These are phyloP conservation scores for Pelecanus crispus DNA, from an alignment of 2,113 vertebrate species.

Conservation along the genomic window DNA sequence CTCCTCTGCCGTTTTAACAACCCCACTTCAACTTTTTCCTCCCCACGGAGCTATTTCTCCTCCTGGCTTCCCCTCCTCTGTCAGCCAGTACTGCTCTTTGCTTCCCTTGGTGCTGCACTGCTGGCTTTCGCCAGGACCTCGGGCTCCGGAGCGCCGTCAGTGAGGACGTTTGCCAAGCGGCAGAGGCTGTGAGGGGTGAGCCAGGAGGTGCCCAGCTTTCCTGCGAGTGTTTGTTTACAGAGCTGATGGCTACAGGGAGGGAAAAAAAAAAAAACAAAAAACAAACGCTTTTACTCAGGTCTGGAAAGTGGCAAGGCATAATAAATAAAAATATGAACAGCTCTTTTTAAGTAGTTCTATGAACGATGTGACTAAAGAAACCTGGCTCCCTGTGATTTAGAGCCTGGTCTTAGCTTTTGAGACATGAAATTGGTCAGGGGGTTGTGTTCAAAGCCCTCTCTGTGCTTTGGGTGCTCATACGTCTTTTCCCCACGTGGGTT, in stretches of 20 bases:
- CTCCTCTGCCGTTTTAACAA: background rate
- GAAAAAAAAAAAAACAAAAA: too few relatives aligned
- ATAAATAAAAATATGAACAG: background rate
- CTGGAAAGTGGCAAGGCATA: background rate
- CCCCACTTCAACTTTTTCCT: background rate
- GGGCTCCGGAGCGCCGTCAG: too few relatives aligned
- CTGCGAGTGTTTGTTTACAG: background rate
- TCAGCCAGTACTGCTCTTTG: background rate
- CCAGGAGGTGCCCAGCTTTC: background rate
- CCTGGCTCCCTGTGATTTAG: background rate
- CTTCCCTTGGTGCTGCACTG: background rate
- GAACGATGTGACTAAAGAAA: background rate
- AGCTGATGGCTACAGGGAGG: background rate
- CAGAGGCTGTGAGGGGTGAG: background rate
- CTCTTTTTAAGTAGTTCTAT: background rate
- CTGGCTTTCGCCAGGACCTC: background rate
- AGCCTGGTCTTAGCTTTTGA: background rate
- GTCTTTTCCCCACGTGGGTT: accelerated
- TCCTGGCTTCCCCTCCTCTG: background rate
- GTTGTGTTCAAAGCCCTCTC: background rate
- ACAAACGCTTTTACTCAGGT: background rate
- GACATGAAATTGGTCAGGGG: background rate
- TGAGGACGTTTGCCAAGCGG: background rate
- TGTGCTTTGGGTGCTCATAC: background rate
- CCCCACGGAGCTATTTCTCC: background rate